These are phyloP conservation scores for Stomatorhinus walkeri DNA, from an alignment of 2,797 vertebrate genomes.

Conservation along the genomic window DNA sequence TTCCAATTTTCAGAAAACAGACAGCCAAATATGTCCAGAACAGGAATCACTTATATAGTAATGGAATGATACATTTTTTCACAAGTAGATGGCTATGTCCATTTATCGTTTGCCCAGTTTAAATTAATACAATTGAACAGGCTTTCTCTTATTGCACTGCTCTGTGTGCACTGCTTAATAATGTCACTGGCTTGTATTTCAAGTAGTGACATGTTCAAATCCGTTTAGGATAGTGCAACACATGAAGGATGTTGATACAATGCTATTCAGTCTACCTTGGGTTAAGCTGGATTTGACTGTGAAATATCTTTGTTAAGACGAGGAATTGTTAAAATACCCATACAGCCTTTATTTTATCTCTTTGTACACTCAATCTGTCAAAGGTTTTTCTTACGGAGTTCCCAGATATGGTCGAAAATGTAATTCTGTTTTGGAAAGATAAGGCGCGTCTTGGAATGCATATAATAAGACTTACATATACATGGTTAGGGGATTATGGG, in stretches of 20 bases:
- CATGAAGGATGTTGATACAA: neutral
- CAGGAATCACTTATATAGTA: neutral
- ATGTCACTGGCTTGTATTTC: neutral
- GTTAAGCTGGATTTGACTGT: neutral
- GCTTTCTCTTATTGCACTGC: neutral
- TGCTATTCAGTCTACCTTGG: neutral
- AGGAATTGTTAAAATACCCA: neutral
- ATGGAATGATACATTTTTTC: neutral
- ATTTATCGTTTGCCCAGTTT: neutral
- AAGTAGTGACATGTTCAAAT: neutral
- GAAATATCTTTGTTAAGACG: neutral
- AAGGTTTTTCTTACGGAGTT: neutral
- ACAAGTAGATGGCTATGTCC: neutral
- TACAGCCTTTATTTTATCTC: neutral
- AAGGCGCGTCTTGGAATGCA: neutral
- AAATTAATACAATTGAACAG: neutral
- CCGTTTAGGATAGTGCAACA: neutral
- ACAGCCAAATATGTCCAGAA: too few species aligned
- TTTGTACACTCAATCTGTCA: neutral
- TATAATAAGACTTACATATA: neutral
- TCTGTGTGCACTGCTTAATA: neutral
- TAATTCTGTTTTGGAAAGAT: conserved; percentile 8
- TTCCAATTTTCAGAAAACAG: too few species aligned
- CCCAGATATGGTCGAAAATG: neutral
- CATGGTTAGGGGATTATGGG: neutral